These are phyloP conservation scores for Muntiacus muntjak DNA, from an alignment of 2,113 vertebrate genomes.

Conservation along the genomic window DNA sequence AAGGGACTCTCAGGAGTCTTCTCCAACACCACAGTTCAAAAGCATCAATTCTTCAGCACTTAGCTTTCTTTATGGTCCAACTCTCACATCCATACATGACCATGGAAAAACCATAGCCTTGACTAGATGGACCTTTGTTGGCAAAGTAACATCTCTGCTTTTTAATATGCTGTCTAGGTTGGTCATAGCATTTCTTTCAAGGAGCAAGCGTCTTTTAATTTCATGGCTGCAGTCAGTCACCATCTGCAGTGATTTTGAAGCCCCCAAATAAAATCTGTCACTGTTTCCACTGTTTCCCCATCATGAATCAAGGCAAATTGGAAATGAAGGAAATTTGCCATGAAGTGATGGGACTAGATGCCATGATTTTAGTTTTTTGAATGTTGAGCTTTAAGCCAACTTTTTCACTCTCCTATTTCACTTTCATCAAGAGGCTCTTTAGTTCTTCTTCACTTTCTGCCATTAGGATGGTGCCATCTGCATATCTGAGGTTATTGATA, in stretches of 20 bases:
- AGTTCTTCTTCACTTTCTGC: no score
- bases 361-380: not conserved
- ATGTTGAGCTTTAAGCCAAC: not conserved
- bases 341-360: not conserved
- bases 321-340: no score
- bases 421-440: not conserved
- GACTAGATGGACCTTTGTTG: not conserved
- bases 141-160: not conserved
- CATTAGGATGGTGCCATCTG: no score
- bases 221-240: not conserved
- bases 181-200: not conserved
- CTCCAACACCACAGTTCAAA: not conserved
- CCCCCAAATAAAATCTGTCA: not conserved
- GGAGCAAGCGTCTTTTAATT: not conserved
- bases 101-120: not conserved
- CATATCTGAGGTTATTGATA: no score
- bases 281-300: not conserved
- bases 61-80: not conserved
- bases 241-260: not conserved
- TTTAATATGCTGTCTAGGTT: not conserved
- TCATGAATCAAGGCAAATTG: no score
- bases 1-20: not conserved
- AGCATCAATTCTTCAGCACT: rapidly evolving
- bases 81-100: not conserved
- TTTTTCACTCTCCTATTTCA: not conserved